Base-by-base conservation (phyloP, 2,113 vertebrate species). In the Melierax canorus region DNA sequence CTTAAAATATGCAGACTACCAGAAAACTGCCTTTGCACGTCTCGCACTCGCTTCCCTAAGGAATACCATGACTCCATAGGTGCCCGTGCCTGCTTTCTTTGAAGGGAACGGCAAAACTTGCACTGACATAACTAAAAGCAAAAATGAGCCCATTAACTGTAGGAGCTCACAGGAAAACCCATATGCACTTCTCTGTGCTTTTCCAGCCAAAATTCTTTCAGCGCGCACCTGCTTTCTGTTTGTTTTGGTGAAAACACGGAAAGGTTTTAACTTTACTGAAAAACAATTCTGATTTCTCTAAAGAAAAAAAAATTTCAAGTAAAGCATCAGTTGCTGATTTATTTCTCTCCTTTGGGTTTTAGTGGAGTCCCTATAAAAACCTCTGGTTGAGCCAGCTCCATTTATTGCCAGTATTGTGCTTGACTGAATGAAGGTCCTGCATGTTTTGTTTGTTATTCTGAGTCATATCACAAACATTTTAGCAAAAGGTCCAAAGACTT, bases 371-470 rank as follows among this genome's bases (percentile, higher is more conserved):
- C 96, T 45, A 55, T 91, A 92, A 97, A 98, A 92, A n/a, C 85
- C 48, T 82, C 87, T 29, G 59, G 81, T 85, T 51, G 78, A 97
- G 95, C 93, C 96, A 93, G 97, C 67, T 96, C 82, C 62, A 17
- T 91, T 95, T 94, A 90, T 66, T 95, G 91, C 87, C 96, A 90
- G 67, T 29, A 32, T 51, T 90, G 93, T 94, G 90, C 96, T 97
- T 15, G 1, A 45, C 89, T 93, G 74, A 93, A 53, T 7, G 91
- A 85, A 95, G 94, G 97, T 96, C 96, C 93, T 94, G 86, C 66
- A 3, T 96, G 96, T 76, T 95, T 96, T 95, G 95, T 97, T 97
- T 98, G 98, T 98, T 98, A 95, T 97, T 96, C 97, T 98, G 98
- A 98, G 97, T 98, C 97, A 98, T 95, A 95, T 97, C 97, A 84